These are phyloP conservation scores for Epinotia ramella DNA, from an alignment of 2,888 invertebrate genomes.

Conservation along the genomic window DNA sequence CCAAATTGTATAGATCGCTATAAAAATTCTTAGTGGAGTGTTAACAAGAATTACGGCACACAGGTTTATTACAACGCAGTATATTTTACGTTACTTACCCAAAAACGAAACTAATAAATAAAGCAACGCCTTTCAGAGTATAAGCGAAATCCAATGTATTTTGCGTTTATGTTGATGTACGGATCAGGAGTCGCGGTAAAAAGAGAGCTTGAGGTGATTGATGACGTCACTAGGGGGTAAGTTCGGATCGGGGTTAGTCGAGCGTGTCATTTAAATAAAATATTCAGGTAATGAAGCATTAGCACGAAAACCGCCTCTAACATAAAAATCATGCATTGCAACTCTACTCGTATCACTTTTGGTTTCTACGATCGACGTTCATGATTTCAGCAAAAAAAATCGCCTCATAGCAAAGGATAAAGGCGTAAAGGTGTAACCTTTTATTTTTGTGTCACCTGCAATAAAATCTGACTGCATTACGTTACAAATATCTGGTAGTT, in stretches of 20 bases:
- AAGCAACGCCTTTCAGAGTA: conserved; percentile 36
- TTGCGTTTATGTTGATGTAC: conserved; percentile 40
- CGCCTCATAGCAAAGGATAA: too few species aligned
- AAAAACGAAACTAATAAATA: conserved; percentile 37
- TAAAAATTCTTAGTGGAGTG: too few species aligned
- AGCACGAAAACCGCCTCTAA: background rate
- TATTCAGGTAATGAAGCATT: conserved; percentile 11
- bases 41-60: background rate
- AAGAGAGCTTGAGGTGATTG: conserved; percentile 45
- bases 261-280: conserved; percentile 8
- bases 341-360: too few species aligned
- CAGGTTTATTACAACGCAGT: background rate
- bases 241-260: background rate
- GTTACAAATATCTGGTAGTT: too few species aligned
- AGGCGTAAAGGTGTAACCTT: too few species aligned
- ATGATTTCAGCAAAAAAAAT: too few species aligned
- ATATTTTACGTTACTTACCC: background rate
- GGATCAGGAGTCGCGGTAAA: conserved; percentile 38
- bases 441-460: too few species aligned
- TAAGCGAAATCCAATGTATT: conserved; percentile 46
- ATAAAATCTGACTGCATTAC: too few species aligned
- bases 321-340: background rate
- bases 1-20: too few species aligned
- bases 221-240: conserved; percentile 23
- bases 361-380: too few species aligned